Base-by-base conservation (phyloP, 2,888 invertebrate species). In the Branchipolynoe longqiensis region DNA sequence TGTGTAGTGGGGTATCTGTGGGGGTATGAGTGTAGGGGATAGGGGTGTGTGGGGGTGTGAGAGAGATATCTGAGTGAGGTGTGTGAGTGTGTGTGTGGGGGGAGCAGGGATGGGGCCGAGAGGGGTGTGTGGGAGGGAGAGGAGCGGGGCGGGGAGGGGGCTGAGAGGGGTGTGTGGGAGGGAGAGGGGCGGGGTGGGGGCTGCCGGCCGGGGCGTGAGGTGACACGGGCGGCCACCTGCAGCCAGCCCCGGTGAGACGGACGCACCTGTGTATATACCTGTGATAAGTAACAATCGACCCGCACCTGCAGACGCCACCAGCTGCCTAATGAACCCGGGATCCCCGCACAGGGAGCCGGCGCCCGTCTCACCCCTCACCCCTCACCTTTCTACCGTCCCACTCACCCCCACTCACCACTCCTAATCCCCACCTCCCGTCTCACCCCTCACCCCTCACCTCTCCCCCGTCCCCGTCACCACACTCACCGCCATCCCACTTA, bases 201-300 rank as follows among this genome's bases (percentile, higher is more conserved):
- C 31, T 33, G 36, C 12, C 36, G 31, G 62, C 3, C 59, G 14
- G 59, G 25, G 14, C 22, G 59, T 59, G 6, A 31, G 62, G 12
- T 2, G n/a, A n/a, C n/a, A n/a, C n/a, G n/a, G 62, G 62, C 6
- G 54, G 12, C 41, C 78, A 78, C 78, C 78, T 78, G 78, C 78
- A 78, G 28, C 25, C 6, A 8, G 62, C 62, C n/a, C n/a, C 3
- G 38, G 1, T 41, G 38, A 25, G 36, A n/a, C n/a, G 78, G 28
- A n/a, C 78, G 48, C 78, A 78, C 78, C 78, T 78, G 78, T 78
- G 78, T 78, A 78, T 78, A 78, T 78, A 78, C 25, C 54, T 48
- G 41, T 78, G 78, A 48, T 41, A 28, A 78, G 78, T 78, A 78
- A 78, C 78, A 78, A 48, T 78, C 54, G 4, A 33, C 14, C 25